Percentiles rank a stretch among this genome's conserved stretches.
Evolutionary conservation across 2,113 vertebrate species (phyloP).

Genomic region (Nyctereutes procyonoides): DNA sequence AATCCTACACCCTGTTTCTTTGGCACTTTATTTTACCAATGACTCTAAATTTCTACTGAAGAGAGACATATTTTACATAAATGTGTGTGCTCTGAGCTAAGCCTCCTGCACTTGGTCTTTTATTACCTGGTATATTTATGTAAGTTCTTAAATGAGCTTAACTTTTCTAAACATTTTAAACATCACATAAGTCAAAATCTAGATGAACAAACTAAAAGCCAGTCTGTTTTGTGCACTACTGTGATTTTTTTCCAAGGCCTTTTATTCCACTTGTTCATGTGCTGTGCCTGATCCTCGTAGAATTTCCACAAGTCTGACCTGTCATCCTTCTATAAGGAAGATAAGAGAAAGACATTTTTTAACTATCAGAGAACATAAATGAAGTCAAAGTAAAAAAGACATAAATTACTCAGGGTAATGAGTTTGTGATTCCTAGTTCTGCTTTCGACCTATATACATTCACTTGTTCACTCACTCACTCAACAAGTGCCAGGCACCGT

Average conservation of each 20-base stretch:
- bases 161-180: not conserved
- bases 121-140: not conserved
- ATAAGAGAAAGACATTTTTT: not conserved
- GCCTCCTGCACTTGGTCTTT: not conserved
- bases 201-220: not conserved
- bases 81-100: not conserved
- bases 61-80: not conserved
- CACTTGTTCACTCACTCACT: not conserved
- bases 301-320: not conserved
- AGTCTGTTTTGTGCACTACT: not conserved
- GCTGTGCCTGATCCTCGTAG: not conserved
- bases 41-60: not conserved
- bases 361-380: not conserved
- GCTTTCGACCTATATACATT: not conserved
- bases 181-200: not conserved
- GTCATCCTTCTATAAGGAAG: not conserved
- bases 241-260: not conserved
- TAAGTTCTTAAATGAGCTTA: not conserved
- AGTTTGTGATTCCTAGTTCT: not conserved
- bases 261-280: not conserved
- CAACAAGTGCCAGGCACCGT: rapidly evolving
- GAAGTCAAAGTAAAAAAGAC: not conserved
- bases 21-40: not conserved
- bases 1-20: not conserved
- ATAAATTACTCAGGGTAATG: not conserved